Evolutionary conservation across 2,113 vertebrate species (phyloP).

Genomic region (Elachura formosa): DNA sequence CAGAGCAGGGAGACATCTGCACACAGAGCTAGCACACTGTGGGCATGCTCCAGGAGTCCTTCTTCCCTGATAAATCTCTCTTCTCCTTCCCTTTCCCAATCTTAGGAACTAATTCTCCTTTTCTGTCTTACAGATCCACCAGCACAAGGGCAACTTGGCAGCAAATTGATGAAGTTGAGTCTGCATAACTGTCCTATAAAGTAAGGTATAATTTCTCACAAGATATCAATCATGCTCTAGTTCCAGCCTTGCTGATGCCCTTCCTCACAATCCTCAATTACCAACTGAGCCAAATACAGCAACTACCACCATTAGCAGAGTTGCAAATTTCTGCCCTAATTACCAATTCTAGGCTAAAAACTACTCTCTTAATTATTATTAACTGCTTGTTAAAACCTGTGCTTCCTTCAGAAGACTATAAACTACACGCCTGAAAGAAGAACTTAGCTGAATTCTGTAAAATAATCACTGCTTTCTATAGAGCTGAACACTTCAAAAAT

Average conservation of each 20-base stretch:
- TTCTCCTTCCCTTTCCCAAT: neutral
- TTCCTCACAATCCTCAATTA: neutral
- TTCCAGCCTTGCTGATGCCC: neutral
- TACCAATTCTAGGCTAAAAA: conserved; percentile 20
- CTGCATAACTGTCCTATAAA: neutral
- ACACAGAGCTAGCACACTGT: rapidly evolving
- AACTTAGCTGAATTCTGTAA: neutral
- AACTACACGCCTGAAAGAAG: neutral
- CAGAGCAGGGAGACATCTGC: rapidly evolving
- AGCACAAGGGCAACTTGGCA: neutral
- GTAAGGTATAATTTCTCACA: neutral
- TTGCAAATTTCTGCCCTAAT: conserved; percentile 43
- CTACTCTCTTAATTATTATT: neutral
- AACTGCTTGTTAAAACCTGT: neutral
- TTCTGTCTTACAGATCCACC: neutral
- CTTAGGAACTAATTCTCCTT: neutral
- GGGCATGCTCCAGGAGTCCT: rapidly evolving
- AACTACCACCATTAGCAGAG: neutral
- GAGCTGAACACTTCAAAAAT: neutral
- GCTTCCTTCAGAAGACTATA: neutral
- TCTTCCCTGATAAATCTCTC: neutral
- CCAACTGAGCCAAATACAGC: neutral
- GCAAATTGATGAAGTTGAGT: neutral
- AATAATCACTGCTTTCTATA: neutral
- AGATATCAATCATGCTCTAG: conserved; percentile 4